phyloP scores from a whole-genome alignment of 2,888 invertebrate genomes.

The Cataglyphis albicans region DNA sequence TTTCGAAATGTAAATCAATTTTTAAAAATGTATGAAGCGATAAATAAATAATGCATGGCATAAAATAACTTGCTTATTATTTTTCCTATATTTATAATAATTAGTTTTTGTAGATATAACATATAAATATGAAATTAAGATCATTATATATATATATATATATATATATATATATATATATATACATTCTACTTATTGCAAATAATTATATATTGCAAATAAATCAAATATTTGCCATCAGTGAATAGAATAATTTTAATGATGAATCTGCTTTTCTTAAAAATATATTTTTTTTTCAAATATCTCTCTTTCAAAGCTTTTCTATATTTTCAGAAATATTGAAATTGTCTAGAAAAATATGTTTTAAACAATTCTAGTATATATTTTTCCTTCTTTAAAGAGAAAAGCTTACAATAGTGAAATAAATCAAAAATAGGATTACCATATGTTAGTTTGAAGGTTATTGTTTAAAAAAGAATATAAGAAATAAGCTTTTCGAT shows the following conservation, averaged over 20 bases:
- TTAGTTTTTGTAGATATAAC: not conserved
- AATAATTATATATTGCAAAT: not conserved
- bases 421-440: not conserved
- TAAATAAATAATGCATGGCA: slow-evolving; percentile 78
- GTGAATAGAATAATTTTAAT: not conserved
- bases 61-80: slow-evolving; percentile 39
- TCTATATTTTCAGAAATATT: not conserved
- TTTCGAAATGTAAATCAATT: slow-evolving; percentile 75
- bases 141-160: too few species aligned
- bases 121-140: not conserved
- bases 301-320: not conserved
- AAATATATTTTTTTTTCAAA: not conserved
- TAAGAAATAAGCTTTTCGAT: not conserved
- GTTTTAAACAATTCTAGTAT: not conserved
- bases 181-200: too few species aligned
- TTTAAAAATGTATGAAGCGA: slow-evolving; percentile 78
- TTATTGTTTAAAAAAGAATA: not conserved
- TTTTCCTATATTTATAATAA: not conserved
- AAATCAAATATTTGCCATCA: not conserved
- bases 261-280: not conserved
- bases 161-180: too few species aligned
- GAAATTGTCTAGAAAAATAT: not conserved
- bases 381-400: not conserved
- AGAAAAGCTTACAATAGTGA: not conserved
- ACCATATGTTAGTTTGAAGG: not conserved